A percentile compares a stretch with the other conserved stretches of the same genome.
Evolutionary conservation across 2,888 invertebrate species (phyloP).

Genomic region (Apodemia mormo): DNA sequence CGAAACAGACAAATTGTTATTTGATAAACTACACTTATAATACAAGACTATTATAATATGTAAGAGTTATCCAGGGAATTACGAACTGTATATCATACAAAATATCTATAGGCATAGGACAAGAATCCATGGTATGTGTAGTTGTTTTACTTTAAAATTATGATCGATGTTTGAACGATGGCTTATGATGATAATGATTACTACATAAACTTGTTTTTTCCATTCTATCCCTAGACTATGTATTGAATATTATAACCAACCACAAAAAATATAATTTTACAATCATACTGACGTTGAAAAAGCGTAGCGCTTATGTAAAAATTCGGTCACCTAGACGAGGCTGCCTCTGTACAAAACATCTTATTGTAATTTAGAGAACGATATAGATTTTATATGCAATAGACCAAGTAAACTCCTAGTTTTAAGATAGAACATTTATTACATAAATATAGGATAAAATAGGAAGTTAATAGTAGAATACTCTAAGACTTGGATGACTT

Average conservation of each 20-base stretch:
- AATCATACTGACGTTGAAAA: constrained; percentile 34
- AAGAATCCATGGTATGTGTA: not conserved
- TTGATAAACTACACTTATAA: not conserved
- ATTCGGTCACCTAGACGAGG: constrained; percentile 81
- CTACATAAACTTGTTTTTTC: not conserved
- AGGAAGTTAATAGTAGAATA: constrained; percentile 63
- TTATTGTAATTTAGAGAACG: constrained; percentile 60
- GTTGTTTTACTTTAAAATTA: not conserved
- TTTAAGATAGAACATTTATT: constrained; percentile 79
- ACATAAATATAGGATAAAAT: constrained; percentile 70
- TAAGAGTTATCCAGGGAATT: constrained; percentile 7
- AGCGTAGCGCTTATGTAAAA: constrained; percentile 64
- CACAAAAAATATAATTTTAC: constrained; percentile 21
- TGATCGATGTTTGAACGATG: not conserved
- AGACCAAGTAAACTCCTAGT: constrained; percentile 73
- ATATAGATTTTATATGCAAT: constrained; percentile 66
- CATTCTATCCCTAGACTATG: not conserved
- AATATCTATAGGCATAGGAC: constrained; percentile 3
- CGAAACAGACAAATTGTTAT: not conserved
- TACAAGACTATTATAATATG: not conserved
- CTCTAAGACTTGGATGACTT: constrained; percentile 65
- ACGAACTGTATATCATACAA: not conserved
- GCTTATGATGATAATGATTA: not conserved
- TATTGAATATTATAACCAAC: constrained; percentile 16
- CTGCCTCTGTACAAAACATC: constrained; percentile 73